Base-by-base conservation (phyloP, 2,797 vertebrate genomes). In the Pseudochaenichthys georgianus region DNA sequence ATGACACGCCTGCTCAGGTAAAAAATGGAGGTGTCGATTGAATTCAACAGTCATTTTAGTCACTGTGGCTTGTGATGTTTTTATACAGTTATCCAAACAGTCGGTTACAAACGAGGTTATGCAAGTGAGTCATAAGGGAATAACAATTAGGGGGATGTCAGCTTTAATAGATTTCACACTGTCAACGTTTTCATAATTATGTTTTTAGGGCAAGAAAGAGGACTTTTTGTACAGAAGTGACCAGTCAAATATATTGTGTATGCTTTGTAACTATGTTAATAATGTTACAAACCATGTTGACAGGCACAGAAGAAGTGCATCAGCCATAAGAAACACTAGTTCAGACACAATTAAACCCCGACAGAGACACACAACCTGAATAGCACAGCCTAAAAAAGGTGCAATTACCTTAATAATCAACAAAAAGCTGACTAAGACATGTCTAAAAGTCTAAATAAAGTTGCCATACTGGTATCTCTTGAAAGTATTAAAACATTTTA, bases 1-100 rank as follows among this genome's bases (percentile, higher is more conserved):
- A 99, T 99, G 98, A 97, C 96, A 34, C 96, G 97, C 71, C 96
- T 99, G 85, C 94, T 99, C 90, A 97, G 97, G 98, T 99, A 67
- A 41, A 11, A 13, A 62, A 47, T 3, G 16, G 9, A 42, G 45
- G 2, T 60, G 13, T 15, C 12, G 38, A 65, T 64, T 52, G 13
- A 70, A 60, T 53, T 45, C 2, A 6, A 21, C 21, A 3, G 17
- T 50, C 1, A 19, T 72, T 63, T 82, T 47, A 41, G 21, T 54
- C 23, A n/a, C 53, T 46, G 9, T 0, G n/a, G 57, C 53, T 54
- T 64, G 10, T 70, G 46, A 51, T 59, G 43, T 31, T 61, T 31
- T 74, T 48, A 61, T 63, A 63, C 63, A 58, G 62, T 79, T 83
- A 54, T 55, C 48, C 21, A 74, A 46, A 31, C 28, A 53, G 21